Conservation (phyloP, 2,888 invertebrate genomes). For the Troglohyphantes excavatus region DNA sequence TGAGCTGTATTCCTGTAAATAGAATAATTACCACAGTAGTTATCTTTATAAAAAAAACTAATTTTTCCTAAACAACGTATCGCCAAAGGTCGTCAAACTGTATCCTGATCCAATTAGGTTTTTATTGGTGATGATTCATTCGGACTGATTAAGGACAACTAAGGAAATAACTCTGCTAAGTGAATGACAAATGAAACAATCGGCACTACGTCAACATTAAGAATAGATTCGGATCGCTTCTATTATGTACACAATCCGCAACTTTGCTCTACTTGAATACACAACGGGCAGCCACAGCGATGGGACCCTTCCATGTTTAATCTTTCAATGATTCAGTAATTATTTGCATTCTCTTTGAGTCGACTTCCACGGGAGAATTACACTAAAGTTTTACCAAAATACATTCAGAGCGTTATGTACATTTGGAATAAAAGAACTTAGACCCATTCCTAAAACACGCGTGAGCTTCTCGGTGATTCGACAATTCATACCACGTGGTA, state of each 20-base stretch:
- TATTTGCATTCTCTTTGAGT: no score
- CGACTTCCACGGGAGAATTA: no score
- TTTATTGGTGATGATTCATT: not conserved
- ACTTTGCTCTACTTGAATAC: not conserved
- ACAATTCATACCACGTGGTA: no score
- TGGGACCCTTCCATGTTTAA: not conserved
- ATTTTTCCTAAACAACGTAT: no score
- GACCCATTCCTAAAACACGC: no score
- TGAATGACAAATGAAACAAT: not conserved
- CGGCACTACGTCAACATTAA: not conserved
- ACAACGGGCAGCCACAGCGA: not conserved
- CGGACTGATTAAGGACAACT: not conserved
- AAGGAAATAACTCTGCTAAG: not conserved
- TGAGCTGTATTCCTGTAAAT: no score
- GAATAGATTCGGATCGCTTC: not conserved
- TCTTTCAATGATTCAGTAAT: not conserved
- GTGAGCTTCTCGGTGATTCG: no score
- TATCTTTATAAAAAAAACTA: no score
- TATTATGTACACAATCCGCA: not conserved
- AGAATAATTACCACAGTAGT: no score
- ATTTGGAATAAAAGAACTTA: no score
- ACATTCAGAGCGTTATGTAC: no score
- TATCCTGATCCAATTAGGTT: not conserved
- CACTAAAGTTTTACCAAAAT: no score
- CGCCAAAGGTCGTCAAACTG: not conserved